Evolutionary conservation across 2,797 vertebrate genomes (phyloP).

Genomic region (Mareca penelope): DNA sequence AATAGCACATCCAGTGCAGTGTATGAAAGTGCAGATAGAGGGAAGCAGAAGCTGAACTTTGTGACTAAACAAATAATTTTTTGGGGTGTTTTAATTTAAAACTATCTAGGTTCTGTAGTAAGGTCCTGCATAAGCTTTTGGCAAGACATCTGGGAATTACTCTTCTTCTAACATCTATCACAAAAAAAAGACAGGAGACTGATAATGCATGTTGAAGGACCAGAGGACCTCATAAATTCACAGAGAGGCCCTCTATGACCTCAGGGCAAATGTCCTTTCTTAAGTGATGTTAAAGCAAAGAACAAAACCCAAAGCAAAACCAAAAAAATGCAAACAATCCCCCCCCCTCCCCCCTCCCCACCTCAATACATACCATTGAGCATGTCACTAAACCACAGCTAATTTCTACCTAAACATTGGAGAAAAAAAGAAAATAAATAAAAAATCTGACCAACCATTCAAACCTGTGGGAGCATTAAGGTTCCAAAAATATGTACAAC

Average conservation of each 20-base stretch:
- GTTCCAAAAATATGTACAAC: neutral
- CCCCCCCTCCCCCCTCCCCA: accelerated
- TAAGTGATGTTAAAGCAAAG: neutral
- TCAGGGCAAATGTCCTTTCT: neutral
- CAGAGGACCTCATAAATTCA: neutral
- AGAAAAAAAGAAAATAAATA: too few species aligned
- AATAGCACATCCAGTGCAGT: neutral
- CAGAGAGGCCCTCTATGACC: neutral
- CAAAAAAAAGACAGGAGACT: neutral
- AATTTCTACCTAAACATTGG: neutral
- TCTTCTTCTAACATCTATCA: neutral
- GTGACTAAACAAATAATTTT: neutral
- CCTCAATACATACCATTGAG: neutral
- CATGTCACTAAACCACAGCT: neutral
- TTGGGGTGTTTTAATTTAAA: neutral
- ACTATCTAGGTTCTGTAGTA: neutral
- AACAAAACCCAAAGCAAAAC: neutral
- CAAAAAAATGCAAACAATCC: neutral
- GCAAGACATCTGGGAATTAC: neutral
- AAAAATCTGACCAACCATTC: neutral
- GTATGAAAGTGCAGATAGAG: neutral
- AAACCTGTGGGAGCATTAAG: neutral
- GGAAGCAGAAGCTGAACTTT: neutral
- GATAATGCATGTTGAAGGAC: neutral
- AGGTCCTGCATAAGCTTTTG: neutral